Evolutionary conservation across 1,140 invertebrate genomes (phyloP), one percentile per base, ranked within the genome.

Genomic region (Ceratina calcarata): DNA sequence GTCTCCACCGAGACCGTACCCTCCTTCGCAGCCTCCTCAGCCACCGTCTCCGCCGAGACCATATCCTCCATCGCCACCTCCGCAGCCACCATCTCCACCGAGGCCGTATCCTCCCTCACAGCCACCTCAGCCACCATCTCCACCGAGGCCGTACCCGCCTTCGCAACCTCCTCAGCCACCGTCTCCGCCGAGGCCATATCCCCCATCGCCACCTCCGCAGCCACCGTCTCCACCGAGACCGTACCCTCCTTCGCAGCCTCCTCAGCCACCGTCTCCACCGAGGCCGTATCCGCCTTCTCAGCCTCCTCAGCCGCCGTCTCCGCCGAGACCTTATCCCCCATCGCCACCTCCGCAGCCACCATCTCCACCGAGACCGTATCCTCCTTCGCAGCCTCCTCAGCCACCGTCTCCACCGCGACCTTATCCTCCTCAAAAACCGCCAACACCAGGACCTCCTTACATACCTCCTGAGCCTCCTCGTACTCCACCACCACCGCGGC

Each of bases 351-450:
- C 62, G 13, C n/a, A 62, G 6, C 53, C 22, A 10, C 65, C 80
- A 27, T 3, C 61, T 3, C n/a, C 71, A 27, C 70, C 49, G 16
- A 66, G 65, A 70, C 81, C 74, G 60, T 78, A 77, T 15, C 18
- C n/a, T n/a, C 57, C 24, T 16, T 45, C 72, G 0, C 62, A 68
- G 57, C 68, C 74, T 12, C 79, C 76, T 12, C 74, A 77, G 20
- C 57, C 53, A n/a, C 37, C 37, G 16, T 12, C n/a, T 57, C 15
- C 55, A n/a, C n/a, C 37, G 3, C 37, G 15, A 18, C 83, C 85
- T n/a, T 64, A 78, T 57, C 67, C 83, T 27, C 73, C 16, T 27
- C 80, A 81, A 18, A 20, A 0, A 8, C 73, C 79, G 45, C 57
- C 71, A 22, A 64, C 68, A 12, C 62, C 69, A 1, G 53, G 18